Conservation (phyloP, 2,888 invertebrate genomes). For the Tanypteryx hageni region DNA sequence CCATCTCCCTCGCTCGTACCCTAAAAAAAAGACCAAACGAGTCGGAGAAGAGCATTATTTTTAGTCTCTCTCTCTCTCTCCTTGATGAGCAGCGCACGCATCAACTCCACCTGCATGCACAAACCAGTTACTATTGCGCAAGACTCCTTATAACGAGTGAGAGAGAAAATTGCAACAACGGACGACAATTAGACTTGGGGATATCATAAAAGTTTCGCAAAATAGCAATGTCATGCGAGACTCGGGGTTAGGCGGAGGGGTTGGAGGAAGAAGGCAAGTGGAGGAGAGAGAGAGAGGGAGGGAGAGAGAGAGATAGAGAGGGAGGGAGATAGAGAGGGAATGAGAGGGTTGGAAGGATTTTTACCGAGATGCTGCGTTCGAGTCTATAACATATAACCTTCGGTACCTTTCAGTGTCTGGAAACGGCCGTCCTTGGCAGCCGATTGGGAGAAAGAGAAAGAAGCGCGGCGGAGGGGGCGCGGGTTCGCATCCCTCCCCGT, state of each 20-base stretch:
- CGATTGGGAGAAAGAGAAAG: constrained; percentile 7
- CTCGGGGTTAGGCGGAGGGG: too few species aligned
- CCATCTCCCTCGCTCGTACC: too few species aligned
- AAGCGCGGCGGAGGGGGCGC: background rate
- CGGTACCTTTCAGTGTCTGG: constrained; percentile 64
- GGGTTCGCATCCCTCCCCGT: constrained; percentile 16
- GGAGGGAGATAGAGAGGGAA: too few species aligned
- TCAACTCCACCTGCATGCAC: constrained; percentile 30
- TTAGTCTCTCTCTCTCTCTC: background rate
- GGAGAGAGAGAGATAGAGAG: too few species aligned
- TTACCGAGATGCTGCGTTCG: constrained; percentile 50
- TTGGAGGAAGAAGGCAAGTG: too few species aligned
- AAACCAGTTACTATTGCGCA: constrained; percentile 29
- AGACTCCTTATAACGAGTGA: background rate
- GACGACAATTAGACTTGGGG: constrained; percentile 6
- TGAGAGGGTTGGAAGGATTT: background rate
- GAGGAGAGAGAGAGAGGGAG: too few species aligned
- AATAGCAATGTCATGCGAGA: constrained; percentile 31
- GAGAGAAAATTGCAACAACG: background rate
- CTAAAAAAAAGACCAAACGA: background rate
- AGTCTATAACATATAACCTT: constrained; percentile 51
- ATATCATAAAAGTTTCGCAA: constrained; percentile 28
- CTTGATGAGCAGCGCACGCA: constrained; percentile 6
- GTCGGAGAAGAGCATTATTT: background rate
- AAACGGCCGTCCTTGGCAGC: constrained; percentile 51